Evolutionary conservation across 2,797 vertebrate genomes (phyloP).

Genomic region (Crocidura indochinensis): DNA sequence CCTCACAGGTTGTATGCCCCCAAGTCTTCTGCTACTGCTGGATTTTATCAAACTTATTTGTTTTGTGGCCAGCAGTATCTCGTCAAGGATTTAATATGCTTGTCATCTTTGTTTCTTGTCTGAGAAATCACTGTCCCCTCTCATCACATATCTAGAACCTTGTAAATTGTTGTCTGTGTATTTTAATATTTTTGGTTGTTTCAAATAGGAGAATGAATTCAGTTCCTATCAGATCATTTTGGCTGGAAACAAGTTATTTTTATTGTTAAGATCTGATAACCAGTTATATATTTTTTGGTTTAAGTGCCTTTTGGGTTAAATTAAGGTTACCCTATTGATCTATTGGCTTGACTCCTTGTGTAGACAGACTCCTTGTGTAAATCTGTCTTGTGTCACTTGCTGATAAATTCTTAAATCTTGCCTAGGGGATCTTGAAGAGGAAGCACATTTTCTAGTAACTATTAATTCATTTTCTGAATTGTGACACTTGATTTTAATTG

Average conservation of each 20-base stretch:
- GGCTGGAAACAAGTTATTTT: constrained; percentile 45
- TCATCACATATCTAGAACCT: neutral
- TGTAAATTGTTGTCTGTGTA: constrained; percentile 6
- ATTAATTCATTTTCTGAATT: constrained; percentile 82
- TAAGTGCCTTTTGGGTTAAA: constrained; percentile 52
- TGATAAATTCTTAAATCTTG: constrained; percentile 74
- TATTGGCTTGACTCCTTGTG: constrained; percentile 36
- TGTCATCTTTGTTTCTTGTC: too few species aligned
- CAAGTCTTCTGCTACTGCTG: neutral
- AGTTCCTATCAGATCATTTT: constrained; percentile 20
- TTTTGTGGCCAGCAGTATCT: neutral
- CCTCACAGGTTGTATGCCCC: neutral
- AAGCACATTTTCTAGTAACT: constrained; percentile 79
- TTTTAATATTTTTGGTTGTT: constrained; percentile 8
- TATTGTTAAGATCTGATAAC: constrained; percentile 16
- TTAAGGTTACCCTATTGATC: constrained; percentile 30
- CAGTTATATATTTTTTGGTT: constrained; percentile 47
- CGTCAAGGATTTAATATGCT: neutral
- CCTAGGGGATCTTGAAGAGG: constrained; percentile 67
- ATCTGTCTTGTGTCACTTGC: constrained; percentile 62
- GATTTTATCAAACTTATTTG: neutral
- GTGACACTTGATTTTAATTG: constrained; percentile 73
- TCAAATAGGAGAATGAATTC: constrained; percentile 7
- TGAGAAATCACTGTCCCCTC: neutral
- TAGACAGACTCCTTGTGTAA: constrained; percentile 66